phyloP scores from a whole-genome alignment of 2,113 vertebrate species.

The Oncorhynchus kisutch region DNA sequence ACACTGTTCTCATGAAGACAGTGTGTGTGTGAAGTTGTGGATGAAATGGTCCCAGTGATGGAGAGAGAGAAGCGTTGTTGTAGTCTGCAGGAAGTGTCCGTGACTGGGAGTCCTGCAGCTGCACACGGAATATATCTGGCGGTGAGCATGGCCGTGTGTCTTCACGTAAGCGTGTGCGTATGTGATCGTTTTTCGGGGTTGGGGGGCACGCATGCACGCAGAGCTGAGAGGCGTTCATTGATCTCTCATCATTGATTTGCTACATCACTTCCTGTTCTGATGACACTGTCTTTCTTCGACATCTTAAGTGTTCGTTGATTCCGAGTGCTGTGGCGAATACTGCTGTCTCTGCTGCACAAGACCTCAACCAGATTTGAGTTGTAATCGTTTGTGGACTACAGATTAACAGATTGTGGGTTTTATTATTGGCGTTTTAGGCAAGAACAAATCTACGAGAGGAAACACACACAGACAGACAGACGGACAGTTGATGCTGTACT shows the following conservation, averaged over 20 bases:
- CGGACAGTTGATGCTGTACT: slow-evolving; percentile 28
- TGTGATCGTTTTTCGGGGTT: neutral
- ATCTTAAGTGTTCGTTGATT: slow-evolving; percentile 57
- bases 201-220: neutral
- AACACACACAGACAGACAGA: neutral
- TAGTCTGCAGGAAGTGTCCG: slow-evolving; percentile 52
- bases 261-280: slow-evolving; percentile 48
- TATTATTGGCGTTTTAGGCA: slow-evolving; percentile 16
- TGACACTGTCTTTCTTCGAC: slow-evolving; percentile 57
- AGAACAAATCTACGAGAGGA: no score
- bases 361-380: slow-evolving; percentile 22
- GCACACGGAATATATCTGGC: no score
- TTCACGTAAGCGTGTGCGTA: no score
- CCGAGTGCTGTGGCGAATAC: slow-evolving; percentile 49
- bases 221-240: neutral
- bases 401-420: slow-evolving; percentile 43
- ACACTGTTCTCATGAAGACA: slow-evolving; percentile 6
- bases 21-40: slow-evolving; percentile 47
- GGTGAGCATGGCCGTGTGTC: no score
- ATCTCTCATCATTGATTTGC: slow-evolving; percentile 42
- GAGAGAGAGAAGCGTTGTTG: slow-evolving; percentile 46
- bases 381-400: slow-evolving; percentile 26
- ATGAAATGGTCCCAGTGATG: slow-evolving; percentile 52
- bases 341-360: slow-evolving; percentile 37
- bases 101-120: slow-evolving; percentile 39